Percentiles rank a stretch among this genome's conserved stretches.
Conservation (phyloP, 2,797 vertebrate species). For the Sebastiscus tertius region DNA sequence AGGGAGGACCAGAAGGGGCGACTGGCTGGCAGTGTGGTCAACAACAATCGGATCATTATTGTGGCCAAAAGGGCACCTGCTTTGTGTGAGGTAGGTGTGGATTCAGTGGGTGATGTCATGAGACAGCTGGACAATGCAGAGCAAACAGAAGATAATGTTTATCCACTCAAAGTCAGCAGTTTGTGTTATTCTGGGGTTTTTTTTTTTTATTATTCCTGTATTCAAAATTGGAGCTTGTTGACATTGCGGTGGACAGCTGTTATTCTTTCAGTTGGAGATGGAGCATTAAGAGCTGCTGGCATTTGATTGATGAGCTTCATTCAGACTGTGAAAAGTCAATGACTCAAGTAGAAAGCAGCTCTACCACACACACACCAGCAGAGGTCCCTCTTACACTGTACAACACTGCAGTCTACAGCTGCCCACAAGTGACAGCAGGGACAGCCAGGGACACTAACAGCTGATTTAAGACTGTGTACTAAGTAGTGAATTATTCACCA, state of each 20-base stretch:
- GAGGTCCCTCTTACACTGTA: conserved; percentile 41
- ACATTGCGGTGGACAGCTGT: neutral
- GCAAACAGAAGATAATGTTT: conserved; percentile 31
- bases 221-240: neutral
- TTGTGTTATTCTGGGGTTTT: conserved; percentile 5
- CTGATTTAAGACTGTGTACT: neutral
- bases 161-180: conserved; percentile 23
- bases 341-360: neutral
- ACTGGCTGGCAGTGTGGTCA: conserved; percentile 72
- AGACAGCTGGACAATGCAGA: conserved; percentile 69
- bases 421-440: conserved; percentile 21
- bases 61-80: conserved; percentile 71
- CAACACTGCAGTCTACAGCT: conserved; percentile 23
- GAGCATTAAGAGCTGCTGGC: neutral
- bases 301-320: conserved; percentile 5
- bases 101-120: conserved; percentile 29
- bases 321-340: neutral
- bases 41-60: conserved; percentile 71
- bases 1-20: conserved; percentile 25
- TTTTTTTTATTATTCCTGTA: neutral
- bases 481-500: neutral
- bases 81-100: conserved; percentile 63
- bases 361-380: conserved; percentile 38
- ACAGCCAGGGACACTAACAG: neutral
- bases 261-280: conserved; percentile 3